Percentiles rank a stretch among this genome's conserved stretches.
Evolutionary conservation across 2,113 vertebrate genomes (phyloP).

Genomic region (Platichthys flesus): DNA sequence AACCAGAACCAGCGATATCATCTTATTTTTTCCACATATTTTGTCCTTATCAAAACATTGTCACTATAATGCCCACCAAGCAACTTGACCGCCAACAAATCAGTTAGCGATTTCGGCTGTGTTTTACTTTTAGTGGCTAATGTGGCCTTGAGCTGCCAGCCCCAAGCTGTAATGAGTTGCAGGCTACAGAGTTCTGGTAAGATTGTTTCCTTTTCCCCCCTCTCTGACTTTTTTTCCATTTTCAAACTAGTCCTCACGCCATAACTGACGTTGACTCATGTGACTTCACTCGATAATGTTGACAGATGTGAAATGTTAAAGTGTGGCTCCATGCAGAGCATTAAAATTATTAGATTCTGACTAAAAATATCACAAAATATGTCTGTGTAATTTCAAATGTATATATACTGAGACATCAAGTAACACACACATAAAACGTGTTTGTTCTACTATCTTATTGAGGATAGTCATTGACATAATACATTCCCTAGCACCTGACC

Average conservation of each 20-base stretch:
- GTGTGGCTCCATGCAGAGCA: too few species aligned
- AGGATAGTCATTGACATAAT: too few species aligned
- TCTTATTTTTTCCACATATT: not conserved
- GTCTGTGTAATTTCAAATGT: too few species aligned
- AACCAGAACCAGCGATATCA: not conserved
- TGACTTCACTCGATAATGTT: not conserved
- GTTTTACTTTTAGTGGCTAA: not conserved
- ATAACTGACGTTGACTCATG: not conserved
- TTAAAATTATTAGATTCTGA: too few species aligned
- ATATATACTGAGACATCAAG: too few species aligned
- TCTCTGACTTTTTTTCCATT: not conserved
- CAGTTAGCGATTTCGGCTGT: not conserved
- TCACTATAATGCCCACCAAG: not conserved
- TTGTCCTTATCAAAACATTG: not conserved
- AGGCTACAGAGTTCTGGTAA: not conserved
- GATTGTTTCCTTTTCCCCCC: not conserved
- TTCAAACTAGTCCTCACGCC: not conserved
- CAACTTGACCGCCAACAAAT: too few species aligned
- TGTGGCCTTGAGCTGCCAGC: not conserved
- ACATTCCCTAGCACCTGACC: too few species aligned
- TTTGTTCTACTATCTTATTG: too few species aligned
- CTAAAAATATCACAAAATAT: too few species aligned
- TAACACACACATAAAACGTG: too few species aligned
- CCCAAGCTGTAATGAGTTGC: not conserved
- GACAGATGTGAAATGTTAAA: too few species aligned